A percentile compares a stretch with the other conserved stretches of the same genome.
phyloP scores from a whole-genome alignment of 2,113 vertebrate species.

The Strix uralensis region DNA sequence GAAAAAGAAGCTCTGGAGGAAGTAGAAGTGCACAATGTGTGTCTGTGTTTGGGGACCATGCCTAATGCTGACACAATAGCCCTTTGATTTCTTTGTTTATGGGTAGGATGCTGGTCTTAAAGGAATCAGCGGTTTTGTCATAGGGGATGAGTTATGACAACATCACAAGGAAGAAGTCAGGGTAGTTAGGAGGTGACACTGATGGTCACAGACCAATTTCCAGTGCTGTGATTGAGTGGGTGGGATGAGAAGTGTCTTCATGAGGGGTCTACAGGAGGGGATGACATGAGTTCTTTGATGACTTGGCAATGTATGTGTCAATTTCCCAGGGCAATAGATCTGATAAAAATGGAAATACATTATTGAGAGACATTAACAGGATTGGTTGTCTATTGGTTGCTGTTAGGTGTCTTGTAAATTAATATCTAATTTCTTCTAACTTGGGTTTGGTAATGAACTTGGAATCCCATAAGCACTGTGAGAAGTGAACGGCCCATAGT shows the following conservation, averaged over 20 bases:
- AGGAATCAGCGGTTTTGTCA: neutral
- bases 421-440: neutral
- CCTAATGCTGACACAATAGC: neutral
- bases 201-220: neutral
- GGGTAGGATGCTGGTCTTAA: neutral
- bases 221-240: neutral
- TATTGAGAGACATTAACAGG: neutral
- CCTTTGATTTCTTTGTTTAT: neutral
- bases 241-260: neutral
- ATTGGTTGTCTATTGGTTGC: neutral
- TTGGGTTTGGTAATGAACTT: neutral
- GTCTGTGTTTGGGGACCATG: neutral
- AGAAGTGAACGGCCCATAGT: neutral
- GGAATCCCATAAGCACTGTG: neutral
- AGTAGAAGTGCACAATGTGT: neutral
- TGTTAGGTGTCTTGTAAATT: neutral
- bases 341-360: neutral
- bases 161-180: neutral
- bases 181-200: neutral
- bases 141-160: neutral
- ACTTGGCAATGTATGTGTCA: neutral
- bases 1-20: neutral
- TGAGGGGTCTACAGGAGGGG: neutral
- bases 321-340: neutral
- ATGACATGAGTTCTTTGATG: neutral